These are phyloP conservation scores for Amblyjoppa proteus DNA, from an alignment of 2,888 invertebrate genomes.

Conservation along the genomic window DNA sequence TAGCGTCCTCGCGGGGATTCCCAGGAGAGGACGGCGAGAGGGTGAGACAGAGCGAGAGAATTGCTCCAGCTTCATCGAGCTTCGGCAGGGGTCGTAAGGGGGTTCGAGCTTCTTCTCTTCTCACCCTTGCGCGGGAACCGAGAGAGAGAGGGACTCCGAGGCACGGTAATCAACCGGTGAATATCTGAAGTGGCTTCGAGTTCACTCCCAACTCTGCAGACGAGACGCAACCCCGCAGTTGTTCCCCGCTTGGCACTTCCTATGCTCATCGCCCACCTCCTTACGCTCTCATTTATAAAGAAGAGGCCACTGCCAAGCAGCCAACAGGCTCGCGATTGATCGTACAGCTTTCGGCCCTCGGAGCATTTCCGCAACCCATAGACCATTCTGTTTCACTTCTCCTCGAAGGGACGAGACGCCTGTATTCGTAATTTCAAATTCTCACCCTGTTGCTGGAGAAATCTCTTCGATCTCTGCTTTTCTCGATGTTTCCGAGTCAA, in stretches of 20 bases:
- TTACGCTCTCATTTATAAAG: conserved; percentile 83
- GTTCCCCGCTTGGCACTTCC: conserved; percentile 61
- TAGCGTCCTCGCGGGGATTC: conserved; percentile 83
- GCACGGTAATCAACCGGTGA: conserved; percentile 84
- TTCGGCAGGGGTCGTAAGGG: conserved; percentile 61
- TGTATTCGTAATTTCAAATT: conserved; percentile 43
- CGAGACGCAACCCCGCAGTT: conserved; percentile 48
- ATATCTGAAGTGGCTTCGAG: conserved; percentile 83
- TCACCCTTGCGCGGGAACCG: conserved; percentile 45
- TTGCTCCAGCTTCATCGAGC: conserved; percentile 19
- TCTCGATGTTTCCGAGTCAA: background rate
- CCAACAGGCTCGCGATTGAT: conserved; percentile 79
- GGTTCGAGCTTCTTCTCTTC: conserved; percentile 36
- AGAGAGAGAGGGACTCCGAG: conserved; percentile 65
- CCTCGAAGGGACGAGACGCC: conserved; percentile 29
- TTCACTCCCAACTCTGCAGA: conserved; percentile 61
- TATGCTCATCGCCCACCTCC: conserved; percentile 69
- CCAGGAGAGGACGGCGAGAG: conserved; percentile 68
- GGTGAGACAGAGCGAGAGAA: conserved; percentile 44
- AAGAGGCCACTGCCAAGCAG: conserved; percentile 75
- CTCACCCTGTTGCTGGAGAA: conserved; percentile 2
- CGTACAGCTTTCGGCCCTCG: conserved; percentile 64
- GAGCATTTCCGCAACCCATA: conserved; percentile 39
- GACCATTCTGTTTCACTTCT: background rate
- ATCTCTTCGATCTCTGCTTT: background rate